phyloP scores from a whole-genome alignment of 23 tunicate species.

The Ascidia mentula region DNA sequence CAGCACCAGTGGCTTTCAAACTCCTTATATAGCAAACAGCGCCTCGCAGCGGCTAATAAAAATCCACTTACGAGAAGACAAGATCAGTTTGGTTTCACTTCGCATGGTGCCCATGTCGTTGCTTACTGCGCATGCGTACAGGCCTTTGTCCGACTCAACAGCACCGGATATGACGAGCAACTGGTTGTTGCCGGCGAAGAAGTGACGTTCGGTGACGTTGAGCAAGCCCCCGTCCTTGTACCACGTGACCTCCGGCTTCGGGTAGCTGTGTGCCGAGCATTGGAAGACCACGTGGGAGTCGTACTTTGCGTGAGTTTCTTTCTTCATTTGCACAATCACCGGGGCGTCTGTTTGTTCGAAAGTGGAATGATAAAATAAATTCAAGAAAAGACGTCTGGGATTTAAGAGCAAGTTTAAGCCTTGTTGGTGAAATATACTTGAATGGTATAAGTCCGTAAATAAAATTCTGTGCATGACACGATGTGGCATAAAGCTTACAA shows the following conservation, averaged over 20 bases:
- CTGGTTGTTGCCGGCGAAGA: conserved; percentile 52
- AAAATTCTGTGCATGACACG: no score
- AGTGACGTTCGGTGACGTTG: conserved; percentile 56
- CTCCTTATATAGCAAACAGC: neutral
- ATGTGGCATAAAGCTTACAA: no score
- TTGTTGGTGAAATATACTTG: no score
- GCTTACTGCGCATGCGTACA: conserved; percentile 43
- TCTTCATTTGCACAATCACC: conserved; percentile 30
- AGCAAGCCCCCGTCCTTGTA: conserved; percentile 25
- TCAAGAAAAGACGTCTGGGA: no score
- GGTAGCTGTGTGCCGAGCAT: conserved; percentile 56
- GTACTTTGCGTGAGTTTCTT: conserved; percentile 11
- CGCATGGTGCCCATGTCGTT: conserved; percentile 40
- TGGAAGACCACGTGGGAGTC: conserved; percentile 54
- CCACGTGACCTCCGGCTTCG: conserved; percentile 54
- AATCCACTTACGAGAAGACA: conserved; percentile 18
- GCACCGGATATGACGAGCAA: conserved; percentile 53
- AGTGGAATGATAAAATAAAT: no score
- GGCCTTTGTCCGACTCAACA: conserved; percentile 31
- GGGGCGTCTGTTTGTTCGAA: conserved; percentile 65
- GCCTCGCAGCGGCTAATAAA: neutral
- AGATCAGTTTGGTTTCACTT: conserved; percentile 13
- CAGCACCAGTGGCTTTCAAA: neutral
- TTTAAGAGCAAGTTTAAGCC: no score
- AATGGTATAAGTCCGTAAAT: no score